A percentile compares a stretch with the other conserved stretches of the same genome.
Evolutionary conservation across 2,113 vertebrate genomes (phyloP).

Genomic region (Takifugu bimaculatus): DNA sequence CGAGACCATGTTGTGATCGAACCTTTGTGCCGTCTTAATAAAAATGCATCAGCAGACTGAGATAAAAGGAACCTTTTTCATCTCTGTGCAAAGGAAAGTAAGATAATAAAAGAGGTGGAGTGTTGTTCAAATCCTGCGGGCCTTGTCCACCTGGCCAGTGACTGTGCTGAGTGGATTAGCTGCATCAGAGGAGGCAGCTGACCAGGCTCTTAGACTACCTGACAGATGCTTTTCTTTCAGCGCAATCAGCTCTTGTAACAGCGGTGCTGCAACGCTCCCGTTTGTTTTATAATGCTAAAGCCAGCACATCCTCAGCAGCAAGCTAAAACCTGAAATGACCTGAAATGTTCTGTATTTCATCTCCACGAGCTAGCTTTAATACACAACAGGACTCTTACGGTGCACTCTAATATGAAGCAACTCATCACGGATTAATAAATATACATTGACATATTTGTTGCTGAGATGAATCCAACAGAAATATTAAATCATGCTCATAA

Average conservation of each 20-base stretch:
- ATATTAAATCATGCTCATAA: too few species aligned
- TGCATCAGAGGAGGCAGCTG: background rate
- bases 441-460: too few species aligned
- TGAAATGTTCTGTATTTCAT: too few species aligned
- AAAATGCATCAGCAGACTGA: background rate
- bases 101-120: too few species aligned
- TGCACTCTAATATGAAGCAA: too few species aligned
- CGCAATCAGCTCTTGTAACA: background rate
- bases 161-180: background rate
- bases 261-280: background rate
- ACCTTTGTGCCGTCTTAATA: background rate
- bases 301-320: background rate
- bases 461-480: too few species aligned
- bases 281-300: background rate
- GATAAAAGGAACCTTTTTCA: background rate
- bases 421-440: too few species aligned
- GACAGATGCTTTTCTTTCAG: background rate
- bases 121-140: background rate
- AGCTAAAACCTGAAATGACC: too few species aligned
- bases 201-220: background rate
- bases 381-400: too few species aligned
- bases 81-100: background rate
- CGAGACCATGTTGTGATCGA: too few species aligned
- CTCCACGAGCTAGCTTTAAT: too few species aligned
- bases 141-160: background rate